A percentile compares a stretch with the other conserved stretches of the same genome.
Conservation (phyloP, 2,888 invertebrate genomes). For the Liodrosophila aerea region DNA sequence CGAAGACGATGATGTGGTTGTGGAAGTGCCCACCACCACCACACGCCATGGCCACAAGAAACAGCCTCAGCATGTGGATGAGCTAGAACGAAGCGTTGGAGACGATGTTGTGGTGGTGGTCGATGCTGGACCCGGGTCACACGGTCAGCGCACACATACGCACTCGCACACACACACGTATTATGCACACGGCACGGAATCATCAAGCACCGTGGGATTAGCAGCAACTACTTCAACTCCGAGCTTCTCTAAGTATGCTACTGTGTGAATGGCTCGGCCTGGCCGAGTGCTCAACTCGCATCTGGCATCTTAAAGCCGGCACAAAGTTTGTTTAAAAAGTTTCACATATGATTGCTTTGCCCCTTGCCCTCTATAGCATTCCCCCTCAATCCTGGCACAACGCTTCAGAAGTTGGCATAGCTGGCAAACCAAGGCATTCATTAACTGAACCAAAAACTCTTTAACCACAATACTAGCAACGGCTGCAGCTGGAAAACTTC, state of each 20-base stretch:
- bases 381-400: not conserved
- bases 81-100: slow-evolving; percentile 60
- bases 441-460: slow-evolving; percentile 60
- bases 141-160: slow-evolving; percentile 39
- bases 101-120: slow-evolving; percentile 80
- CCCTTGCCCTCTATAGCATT: not conserved
- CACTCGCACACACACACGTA: slow-evolving; percentile 64
- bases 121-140: slow-evolving; percentile 59
- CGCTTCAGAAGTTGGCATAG: not conserved
- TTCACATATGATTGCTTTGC: slow-evolving; percentile 38
- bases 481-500: slow-evolving; percentile 53
- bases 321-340: slow-evolving; percentile 47
- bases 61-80: slow-evolving; percentile 36
- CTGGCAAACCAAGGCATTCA: slow-evolving; percentile 42
- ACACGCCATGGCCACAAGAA: slow-evolving; percentile 69
- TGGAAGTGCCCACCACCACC: slow-evolving; percentile 75
- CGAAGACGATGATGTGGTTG: slow-evolving; percentile 79
- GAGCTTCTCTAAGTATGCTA: slow-evolving; percentile 56
- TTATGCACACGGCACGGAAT: slow-evolving; percentile 65
- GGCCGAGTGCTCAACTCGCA: slow-evolving; percentile 44
- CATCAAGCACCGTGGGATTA: slow-evolving; percentile 48
- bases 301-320: slow-evolving; percentile 40
- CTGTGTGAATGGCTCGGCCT: slow-evolving; percentile 34
- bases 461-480: slow-evolving; percentile 46
- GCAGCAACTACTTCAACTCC: slow-evolving; percentile 54